phyloP scores from a whole-genome alignment of 1,140 invertebrate genomes.

The Pachypsylla venusta region DNA sequence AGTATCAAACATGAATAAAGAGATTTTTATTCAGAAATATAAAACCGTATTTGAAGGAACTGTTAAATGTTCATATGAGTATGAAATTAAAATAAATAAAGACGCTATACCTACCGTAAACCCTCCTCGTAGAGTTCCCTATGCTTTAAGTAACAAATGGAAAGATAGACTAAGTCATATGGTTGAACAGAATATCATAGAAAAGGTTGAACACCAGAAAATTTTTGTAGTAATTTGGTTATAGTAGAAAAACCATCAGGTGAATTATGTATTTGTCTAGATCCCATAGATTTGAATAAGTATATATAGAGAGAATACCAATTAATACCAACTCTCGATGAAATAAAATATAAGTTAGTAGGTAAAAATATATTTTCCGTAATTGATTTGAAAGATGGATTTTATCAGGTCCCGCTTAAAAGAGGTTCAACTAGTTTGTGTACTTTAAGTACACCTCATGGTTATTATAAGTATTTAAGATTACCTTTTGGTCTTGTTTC shows the following conservation, averaged over 20 bases:
- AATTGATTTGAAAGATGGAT: slow-evolving; percentile 20
- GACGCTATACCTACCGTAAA: slow-evolving; percentile 17
- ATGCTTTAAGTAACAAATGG: slow-evolving; percentile 17
- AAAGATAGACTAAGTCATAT: slow-evolving; percentile 22
- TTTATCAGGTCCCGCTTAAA: slow-evolving; percentile 19
- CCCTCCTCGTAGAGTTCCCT: slow-evolving; percentile 20
- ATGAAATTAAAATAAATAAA: slow-evolving; percentile 16
- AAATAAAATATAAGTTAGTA: slow-evolving; percentile 17
- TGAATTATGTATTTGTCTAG: slow-evolving; percentile 28
- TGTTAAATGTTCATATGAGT: slow-evolving; percentile 15
- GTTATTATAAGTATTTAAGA: slow-evolving; percentile 22
- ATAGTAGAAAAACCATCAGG: slow-evolving; percentile 28
- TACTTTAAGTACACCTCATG: slow-evolving; percentile 21
- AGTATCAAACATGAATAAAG: not conserved
- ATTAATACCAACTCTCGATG: slow-evolving; percentile 18
- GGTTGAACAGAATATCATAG: slow-evolving; percentile 16
- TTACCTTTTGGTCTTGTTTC: slow-evolving; percentile 16
- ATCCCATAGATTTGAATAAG: slow-evolving; percentile 26
- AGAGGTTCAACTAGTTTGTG: slow-evolving; percentile 14
- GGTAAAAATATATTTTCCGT: slow-evolving; percentile 16
- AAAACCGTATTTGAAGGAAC: slow-evolving; percentile 19
- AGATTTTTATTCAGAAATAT: slow-evolving; percentile 10
- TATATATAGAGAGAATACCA: slow-evolving; percentile 11
- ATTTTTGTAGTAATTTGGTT: slow-evolving; percentile 29
- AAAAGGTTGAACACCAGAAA: slow-evolving; percentile 15